These are phyloP conservation scores for Ochlodes sylvanus DNA, from an alignment of 2,888 invertebrate species.

Conservation along the genomic window DNA sequence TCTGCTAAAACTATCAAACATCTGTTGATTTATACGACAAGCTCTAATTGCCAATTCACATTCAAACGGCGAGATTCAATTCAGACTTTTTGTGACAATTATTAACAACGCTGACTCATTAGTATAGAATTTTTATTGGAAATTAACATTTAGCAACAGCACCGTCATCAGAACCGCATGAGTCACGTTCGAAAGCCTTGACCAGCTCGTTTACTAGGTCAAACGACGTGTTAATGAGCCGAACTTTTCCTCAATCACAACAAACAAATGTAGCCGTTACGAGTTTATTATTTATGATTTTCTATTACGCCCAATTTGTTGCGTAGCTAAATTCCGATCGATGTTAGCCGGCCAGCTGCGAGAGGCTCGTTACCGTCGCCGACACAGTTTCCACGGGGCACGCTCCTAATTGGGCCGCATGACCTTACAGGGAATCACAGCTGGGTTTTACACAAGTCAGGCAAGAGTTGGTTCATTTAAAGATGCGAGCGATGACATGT, in stretches of 20 bases:
- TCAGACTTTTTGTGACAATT: constrained; percentile 3
- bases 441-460: constrained; percentile 2
- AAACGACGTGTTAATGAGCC: neutral
- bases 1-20: neutral
- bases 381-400: constrained; percentile 72
- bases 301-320: neutral
- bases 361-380: constrained; percentile 31
- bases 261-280: neutral
- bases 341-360: constrained; percentile 14
- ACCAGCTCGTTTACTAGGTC: constrained; percentile 18
- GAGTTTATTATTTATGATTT: constrained; percentile 2
- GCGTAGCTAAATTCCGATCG: neutral
- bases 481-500: constrained; percentile 2
- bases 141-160: constrained; percentile 11
- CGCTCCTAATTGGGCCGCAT: constrained; percentile 64
- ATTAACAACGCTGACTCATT: neutral
- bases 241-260: constrained; percentile 15
- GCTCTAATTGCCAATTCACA: neutral
- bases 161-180: constrained; percentile 12
- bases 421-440: constrained; percentile 55
- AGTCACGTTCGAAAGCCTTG: constrained; percentile 18
- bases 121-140: constrained; percentile 15
- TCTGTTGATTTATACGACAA: neutral
- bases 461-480: neutral
- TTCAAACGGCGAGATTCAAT: neutral